Evolutionary conservation across 2,888 invertebrate species (phyloP).

Genomic region (Oxytorus armatus): DNA sequence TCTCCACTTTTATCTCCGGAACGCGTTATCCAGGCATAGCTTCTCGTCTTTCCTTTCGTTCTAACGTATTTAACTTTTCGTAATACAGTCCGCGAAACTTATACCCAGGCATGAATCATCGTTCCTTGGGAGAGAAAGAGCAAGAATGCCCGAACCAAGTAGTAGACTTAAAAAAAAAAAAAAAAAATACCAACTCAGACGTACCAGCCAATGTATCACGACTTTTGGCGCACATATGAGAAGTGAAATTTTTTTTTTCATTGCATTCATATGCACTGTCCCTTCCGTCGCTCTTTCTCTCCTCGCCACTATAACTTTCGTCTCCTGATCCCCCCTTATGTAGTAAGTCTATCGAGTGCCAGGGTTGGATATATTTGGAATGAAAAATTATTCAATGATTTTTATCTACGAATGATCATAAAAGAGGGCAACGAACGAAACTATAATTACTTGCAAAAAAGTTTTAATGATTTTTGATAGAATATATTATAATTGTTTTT

Average conservation of each 20-base stretch:
- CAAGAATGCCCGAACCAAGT: constrained; percentile 7
- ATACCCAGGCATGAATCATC: constrained; percentile 49
- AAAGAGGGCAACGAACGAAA: too few relatives aligned
- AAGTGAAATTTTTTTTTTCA: constrained; percentile 18
- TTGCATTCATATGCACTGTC: constrained; percentile 39
- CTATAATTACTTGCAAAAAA: too few relatives aligned
- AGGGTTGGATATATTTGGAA: neutral
- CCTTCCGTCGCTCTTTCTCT: constrained; percentile 2
- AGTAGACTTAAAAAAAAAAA: neutral
- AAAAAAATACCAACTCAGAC: constrained; percentile 30
- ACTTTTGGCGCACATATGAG: constrained; percentile 40
- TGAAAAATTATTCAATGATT: too few relatives aligned
- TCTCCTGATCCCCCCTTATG: neutral
- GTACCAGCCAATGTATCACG: constrained; percentile 38
- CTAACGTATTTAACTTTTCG: constrained; percentile 33
- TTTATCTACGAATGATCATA: too few relatives aligned
- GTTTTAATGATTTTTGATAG: too few relatives aligned
- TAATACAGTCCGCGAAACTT: constrained; percentile 29
- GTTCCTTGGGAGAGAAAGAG: constrained; percentile 2
- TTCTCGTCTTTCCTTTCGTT: constrained; percentile 40
- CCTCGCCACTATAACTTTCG: neutral
- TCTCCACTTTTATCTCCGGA: constrained; percentile 21
- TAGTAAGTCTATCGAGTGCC: neutral
- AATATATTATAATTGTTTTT: too few relatives aligned
- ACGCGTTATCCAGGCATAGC: constrained; percentile 1